Evolutionary conservation across 2,113 vertebrate genomes (phyloP), one percentile per base, ranked within the genome.

Genomic region (Spilogale gracilis): DNA sequence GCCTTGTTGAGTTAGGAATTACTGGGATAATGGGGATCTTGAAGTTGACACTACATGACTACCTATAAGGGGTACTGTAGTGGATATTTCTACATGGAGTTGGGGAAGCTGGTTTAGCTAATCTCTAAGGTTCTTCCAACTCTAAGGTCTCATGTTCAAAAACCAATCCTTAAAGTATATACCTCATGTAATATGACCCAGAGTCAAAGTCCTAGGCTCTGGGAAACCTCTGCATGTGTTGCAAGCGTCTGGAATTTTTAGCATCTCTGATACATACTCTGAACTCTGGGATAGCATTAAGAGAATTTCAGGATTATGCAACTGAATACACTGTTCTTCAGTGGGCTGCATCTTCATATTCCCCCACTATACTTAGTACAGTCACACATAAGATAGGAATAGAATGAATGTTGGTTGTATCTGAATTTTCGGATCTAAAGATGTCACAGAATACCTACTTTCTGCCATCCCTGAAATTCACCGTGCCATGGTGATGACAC

Each of bases 131-230:
- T 69, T 76, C 85, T 93, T 81, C 9, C 16, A 25, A 43, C 25
- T 83, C 32, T 74, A 95, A 67, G 27, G 43, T 67, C 80, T 93
- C 30, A 87, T 88, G 63, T 56, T 96, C 12, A 89, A 95, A 92
- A 84, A 74, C 30, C 52, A 61, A 60, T 6, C 27, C 48, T 83
- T 56, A 93, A 16, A 91, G 2, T 4, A 5, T 91, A 48, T 52
- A 79, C 5, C 32, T 30, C 61, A 11, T 80, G 4, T 17, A 69
- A 30, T 67, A 65, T 56, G 20, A 85, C 27, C 9, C 43, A 91
- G 43, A 96, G 38, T 12, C 17, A 3, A 89, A 89, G 48, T 85
- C 13, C 2, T 69, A 81, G n/a, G 30, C 18, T 27, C 78, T 89
- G 16, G 38, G 25, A 23, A 21, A 32, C 38, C 16, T 81, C 45